phyloP scores from a whole-genome alignment of 2,113 vertebrate genomes.

The Strix uralensis region DNA sequence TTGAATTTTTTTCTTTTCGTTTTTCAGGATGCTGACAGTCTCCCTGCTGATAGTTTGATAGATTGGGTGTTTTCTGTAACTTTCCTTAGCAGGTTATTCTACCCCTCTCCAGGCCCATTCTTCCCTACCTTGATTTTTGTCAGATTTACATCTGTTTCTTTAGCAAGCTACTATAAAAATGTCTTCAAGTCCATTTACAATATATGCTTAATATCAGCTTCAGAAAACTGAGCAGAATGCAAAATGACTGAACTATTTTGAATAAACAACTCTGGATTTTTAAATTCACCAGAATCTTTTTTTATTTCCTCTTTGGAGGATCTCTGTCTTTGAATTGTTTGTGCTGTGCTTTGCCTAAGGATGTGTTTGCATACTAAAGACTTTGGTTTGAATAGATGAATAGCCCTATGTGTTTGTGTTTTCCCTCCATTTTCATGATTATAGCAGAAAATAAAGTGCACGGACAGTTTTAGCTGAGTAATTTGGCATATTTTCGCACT shows the following conservation, averaged over 20 bases:
- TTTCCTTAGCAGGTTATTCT: slow-evolving; percentile 18
- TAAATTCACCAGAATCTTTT: not conserved
- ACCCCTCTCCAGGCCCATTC: not conserved
- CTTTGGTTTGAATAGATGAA: not conserved
- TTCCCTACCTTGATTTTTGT: slow-evolving; percentile 15
- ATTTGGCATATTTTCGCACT: not conserved
- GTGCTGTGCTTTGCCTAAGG: not conserved
- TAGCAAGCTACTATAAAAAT: not conserved
- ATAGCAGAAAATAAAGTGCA: not conserved
- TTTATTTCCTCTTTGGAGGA: not conserved
- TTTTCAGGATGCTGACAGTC: not conserved
- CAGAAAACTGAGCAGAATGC: not conserved
- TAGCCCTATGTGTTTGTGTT: not conserved
- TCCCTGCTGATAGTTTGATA: slow-evolving; percentile 38
- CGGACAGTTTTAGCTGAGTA: not conserved
- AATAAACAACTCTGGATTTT: not conserved
- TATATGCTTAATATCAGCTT: not conserved
- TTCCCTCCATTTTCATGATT: not conserved
- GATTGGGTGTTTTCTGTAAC: slow-evolving; percentile 40
- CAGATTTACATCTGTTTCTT: slow-evolving; percentile 45
- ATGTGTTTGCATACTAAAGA: not conserved
- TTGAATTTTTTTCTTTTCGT: not conserved
- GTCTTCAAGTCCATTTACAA: slow-evolving; percentile 2
- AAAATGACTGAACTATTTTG: not conserved
- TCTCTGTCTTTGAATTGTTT: not conserved